Percentiles rank a stretch among this genome's conserved stretches.
Conservation (phyloP, 2,888 invertebrate species). For the Apotomis capreana region DNA sequence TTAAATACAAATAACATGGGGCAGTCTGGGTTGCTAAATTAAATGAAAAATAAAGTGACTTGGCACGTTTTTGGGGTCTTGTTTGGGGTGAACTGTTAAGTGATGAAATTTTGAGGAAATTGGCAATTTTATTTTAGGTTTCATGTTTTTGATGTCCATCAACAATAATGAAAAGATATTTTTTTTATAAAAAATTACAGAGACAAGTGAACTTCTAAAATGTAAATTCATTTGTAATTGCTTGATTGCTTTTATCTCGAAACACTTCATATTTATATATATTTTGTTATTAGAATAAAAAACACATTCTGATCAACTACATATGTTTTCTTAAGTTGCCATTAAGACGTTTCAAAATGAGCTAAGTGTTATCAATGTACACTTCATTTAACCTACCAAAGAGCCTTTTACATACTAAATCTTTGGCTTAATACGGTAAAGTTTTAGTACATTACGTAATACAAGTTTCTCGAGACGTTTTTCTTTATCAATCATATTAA, state of each 20-base stretch:
- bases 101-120: background rate
- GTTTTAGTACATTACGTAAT: background rate
- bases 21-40: slow-evolving; percentile 58
- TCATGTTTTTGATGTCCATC: too few species aligned
- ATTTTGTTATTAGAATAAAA: too few species aligned
- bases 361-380: background rate
- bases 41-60: slow-evolving; percentile 69
- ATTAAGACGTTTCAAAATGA: too few species aligned
- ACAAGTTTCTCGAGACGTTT: background rate
- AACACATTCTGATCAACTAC: too few species aligned
- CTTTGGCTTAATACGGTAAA: background rate
- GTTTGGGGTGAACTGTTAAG: background rate
- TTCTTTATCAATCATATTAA: background rate
- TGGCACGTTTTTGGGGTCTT: slow-evolving; percentile 18
- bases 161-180: too few species aligned
- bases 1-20: slow-evolving; percentile 72
- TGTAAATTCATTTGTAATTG: too few species aligned
- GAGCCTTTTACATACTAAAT: background rate
- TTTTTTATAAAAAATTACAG: too few species aligned
- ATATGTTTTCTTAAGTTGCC: too few species aligned
- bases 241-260: too few species aligned
- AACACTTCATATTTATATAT: too few species aligned
- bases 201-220: too few species aligned
- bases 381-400: background rate
- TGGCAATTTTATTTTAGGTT: too few species aligned